Base-by-base conservation (phyloP, 2,888 invertebrate genomes). In the Drosophila percnosoma region DNA sequence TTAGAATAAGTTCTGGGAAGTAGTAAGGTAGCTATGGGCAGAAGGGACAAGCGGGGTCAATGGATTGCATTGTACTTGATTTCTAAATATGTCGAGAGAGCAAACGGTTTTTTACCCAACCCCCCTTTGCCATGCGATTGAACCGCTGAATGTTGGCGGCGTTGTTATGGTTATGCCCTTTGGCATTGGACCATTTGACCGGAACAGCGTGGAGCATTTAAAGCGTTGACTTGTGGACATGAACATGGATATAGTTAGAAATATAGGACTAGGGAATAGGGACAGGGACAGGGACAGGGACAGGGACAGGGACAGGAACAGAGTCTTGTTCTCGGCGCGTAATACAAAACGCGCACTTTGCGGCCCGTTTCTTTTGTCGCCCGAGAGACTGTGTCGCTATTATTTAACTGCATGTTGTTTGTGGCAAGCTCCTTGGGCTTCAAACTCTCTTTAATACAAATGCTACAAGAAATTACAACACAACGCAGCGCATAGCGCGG, bases 291-390 rank as follows among this genome's bases (percentile, higher is more conserved):
- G 49, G 54, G 31, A n/a, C 48, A 38, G 34, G 34, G 52, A 18
- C 11, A 36, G 52, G 33, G 3, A 33, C 5, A 29, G 27, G 49
- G 15, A 27, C 15, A 29, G 27, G 49, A 8, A 49, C 15, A n/a
- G 11, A 51, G 29, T 55, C 51, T 73, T 68, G 72, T 69, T 84
- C 72, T 55, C 11, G 27, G 65, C 40, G 51, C 66, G 84, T 72
- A 84, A 84, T 81, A 88, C 84, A 88, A 84, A 88, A 80, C 89
- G 87, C 81, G 87, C 87, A 86, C 89, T 88, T 86, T 86, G 87
- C 89, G 73, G 73, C 63, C 64, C 79, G 68, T 74, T 80, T 77
- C 83, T 65, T 80, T 74, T 82, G 72, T 75, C 71, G 77, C 68
- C 66, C 54, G 67, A 79, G 74, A 85, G 82, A 85, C 89, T 79